phyloP scores from a whole-genome alignment of 2,797 vertebrate species.

The Alosa sapidissima region DNA sequence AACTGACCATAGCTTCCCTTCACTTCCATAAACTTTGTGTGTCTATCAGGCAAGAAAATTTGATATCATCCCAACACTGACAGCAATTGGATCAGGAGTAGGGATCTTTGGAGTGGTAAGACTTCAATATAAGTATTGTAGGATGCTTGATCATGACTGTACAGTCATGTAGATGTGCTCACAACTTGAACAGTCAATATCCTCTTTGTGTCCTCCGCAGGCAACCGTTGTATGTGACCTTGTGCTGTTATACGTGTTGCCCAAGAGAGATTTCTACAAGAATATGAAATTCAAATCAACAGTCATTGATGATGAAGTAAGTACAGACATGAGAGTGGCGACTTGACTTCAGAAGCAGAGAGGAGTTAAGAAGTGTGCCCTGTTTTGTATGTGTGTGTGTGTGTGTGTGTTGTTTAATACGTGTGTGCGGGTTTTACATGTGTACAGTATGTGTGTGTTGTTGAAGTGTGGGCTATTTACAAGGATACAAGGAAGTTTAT shows the following conservation, averaged over 20 bases:
- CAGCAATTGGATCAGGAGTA: conserved; percentile 94
- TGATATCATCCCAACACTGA: conserved; percentile 95
- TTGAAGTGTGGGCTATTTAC: background rate
- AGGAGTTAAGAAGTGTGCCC: background rate
- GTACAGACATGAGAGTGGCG: conserved; percentile 20
- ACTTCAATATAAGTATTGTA: conserved; percentile 39
- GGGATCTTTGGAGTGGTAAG: conserved; percentile 98
- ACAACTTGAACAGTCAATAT: background rate
- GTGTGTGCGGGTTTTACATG: no score
- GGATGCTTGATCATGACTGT: conserved; percentile 14
- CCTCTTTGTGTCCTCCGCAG: conserved; percentile 59
- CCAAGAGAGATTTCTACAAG: conserved; percentile 91
- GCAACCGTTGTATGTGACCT: conserved; percentile 96
- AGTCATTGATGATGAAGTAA: conserved; percentile 64
- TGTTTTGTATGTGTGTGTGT: background rate
- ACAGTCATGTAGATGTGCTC: background rate
- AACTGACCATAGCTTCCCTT: background rate
- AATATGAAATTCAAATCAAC: conserved; percentile 95
- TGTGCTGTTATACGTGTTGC: conserved; percentile 87
- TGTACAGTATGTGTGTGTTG: no score
- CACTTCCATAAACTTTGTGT: conserved; percentile 5
- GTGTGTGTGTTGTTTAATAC: background rate
- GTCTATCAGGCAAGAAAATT: conserved; percentile 88
- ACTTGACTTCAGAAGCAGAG: background rate
- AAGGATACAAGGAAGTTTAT: no score